Conservation (phyloP, 2,797 vertebrate species). For the Acomys russatus region DNA sequence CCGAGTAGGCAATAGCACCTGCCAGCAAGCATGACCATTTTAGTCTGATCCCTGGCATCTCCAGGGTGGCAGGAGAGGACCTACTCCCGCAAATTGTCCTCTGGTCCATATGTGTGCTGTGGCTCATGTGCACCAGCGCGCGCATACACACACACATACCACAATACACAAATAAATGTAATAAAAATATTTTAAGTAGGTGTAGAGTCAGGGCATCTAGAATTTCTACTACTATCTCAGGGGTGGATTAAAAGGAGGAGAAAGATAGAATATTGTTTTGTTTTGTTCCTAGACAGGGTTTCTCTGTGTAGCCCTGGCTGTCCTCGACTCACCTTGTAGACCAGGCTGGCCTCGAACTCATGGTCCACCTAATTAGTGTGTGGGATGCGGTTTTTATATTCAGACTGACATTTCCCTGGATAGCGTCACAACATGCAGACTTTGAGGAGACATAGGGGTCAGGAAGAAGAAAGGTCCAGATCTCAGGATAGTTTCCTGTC, state of each 20-base stretch:
- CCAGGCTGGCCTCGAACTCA: too few relatives aligned
- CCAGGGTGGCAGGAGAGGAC: not conserved
- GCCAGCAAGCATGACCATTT: not conserved
- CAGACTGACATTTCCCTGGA: not conserved
- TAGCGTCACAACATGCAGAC: not conserved
- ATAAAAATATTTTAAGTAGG: constrained; percentile 9
- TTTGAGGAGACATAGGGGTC: not conserved
- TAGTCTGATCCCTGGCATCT: not conserved
- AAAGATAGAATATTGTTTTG: not conserved
- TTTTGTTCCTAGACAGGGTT: too few relatives aligned
- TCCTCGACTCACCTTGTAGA: too few relatives aligned
- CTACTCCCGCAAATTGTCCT: not conserved
- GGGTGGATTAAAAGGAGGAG: not conserved
- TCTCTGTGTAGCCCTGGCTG: too few relatives aligned
- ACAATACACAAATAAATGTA: not conserved
- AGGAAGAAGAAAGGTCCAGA: not conserved
- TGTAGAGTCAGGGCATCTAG: constrained; percentile 20
- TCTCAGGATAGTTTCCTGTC: not conserved
- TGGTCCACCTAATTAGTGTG: not conserved
- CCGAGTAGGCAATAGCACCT: not conserved
- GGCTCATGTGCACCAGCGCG: not conserved
- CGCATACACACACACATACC: not conserved
- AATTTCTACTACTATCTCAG: constrained; percentile 34
- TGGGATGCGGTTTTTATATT: not conserved
- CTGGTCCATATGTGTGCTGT: not conserved